Conservation (phyloP, 2,888 invertebrate species). For the Brenthis hecate region DNA sequence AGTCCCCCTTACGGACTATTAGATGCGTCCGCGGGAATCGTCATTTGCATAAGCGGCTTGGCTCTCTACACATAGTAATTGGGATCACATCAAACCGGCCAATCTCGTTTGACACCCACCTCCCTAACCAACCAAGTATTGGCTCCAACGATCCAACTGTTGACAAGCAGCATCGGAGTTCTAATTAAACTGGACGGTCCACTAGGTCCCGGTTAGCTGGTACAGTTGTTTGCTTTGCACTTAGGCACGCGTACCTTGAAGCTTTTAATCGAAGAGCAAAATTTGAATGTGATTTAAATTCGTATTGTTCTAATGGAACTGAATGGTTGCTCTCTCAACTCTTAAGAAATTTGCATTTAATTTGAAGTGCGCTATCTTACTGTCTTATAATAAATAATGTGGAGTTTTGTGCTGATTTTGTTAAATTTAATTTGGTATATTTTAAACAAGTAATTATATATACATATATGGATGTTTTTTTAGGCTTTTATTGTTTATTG, state of each 20-base stretch:
- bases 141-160: slow-evolving; percentile 41
- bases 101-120: slow-evolving; percentile 55
- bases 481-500: too few species aligned
- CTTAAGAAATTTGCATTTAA: slow-evolving; percentile 68
- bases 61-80: slow-evolving; percentile 78
- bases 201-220: slow-evolving; percentile 67
- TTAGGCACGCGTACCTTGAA: slow-evolving; percentile 68
- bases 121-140: slow-evolving; percentile 39
- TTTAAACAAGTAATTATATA: too few species aligned
- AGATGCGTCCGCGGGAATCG: slow-evolving; percentile 78
- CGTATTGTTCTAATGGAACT: slow-evolving; percentile 71
- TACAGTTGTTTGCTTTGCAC: slow-evolving; percentile 75
- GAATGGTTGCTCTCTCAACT: slow-evolving; percentile 53
- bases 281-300: slow-evolving; percentile 79
- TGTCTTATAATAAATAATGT: slow-evolving; percentile 38
- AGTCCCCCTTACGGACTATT: slow-evolving; percentile 66
- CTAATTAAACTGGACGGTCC: slow-evolving; percentile 56
- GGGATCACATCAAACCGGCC: slow-evolving; percentile 72
- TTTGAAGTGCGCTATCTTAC: slow-evolving; percentile 49
- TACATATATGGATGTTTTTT: too few species aligned
- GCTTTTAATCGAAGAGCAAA: slow-evolving; percentile 80
- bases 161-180: slow-evolving; percentile 44
- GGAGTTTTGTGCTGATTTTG: slow-evolving; percentile 3
- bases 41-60: slow-evolving; percentile 82
- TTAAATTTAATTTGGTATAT: not conserved